Evolutionary conservation across 2,888 invertebrate species (phyloP).

Genomic region (Alsophila aescularia): DNA sequence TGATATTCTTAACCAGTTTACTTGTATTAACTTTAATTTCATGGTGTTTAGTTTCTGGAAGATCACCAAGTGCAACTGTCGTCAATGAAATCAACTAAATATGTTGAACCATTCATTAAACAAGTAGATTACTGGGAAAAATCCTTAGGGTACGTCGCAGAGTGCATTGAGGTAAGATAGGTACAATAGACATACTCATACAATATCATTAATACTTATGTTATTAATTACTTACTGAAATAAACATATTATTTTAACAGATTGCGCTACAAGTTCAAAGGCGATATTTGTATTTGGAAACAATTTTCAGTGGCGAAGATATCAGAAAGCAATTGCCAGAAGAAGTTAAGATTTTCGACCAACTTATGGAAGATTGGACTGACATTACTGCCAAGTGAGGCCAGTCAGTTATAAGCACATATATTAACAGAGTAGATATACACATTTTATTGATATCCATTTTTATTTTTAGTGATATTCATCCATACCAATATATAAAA

Average conservation of each 20-base stretch:
- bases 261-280: slow-evolving; percentile 91
- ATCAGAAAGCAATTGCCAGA: slow-evolving; percentile 92
- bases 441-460: no score
- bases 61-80: slow-evolving; percentile 93
- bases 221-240: not conserved
- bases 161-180: slow-evolving; percentile 88
- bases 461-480: no score
- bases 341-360: slow-evolving; percentile 90
- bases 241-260: slow-evolving; percentile 41
- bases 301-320: slow-evolving; percentile 94
- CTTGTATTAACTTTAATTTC: not conserved
- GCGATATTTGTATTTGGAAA: slow-evolving; percentile 94
- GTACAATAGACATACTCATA: no score
- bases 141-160: slow-evolving; percentile 91
- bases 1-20: no score
- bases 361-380: slow-evolving; percentile 89
- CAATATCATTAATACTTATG: no score
- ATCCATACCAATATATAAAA: no score
- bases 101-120: slow-evolving; percentile 93
- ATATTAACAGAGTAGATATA: no score
- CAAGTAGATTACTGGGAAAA: slow-evolving; percentile 95
- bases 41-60: slow-evolving; percentile 84
- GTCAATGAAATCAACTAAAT: slow-evolving; percentile 94
- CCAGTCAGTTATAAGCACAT: no score
- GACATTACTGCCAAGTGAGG: slow-evolving; percentile 85